Conservation (phyloP, 2,888 invertebrate genomes). For the Sphecodes monilicornis region DNA sequence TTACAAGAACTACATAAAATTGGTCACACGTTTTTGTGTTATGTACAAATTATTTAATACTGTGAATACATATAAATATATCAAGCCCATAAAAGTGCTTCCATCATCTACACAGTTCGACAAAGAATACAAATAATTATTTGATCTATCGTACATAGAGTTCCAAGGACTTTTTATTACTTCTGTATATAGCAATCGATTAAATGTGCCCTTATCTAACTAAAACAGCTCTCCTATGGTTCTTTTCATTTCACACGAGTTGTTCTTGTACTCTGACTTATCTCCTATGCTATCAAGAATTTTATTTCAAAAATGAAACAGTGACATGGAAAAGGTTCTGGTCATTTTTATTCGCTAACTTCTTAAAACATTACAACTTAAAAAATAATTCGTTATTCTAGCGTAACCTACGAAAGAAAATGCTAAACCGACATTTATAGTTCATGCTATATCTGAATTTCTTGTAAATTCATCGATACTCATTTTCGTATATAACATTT, state of each 20-base stretch:
- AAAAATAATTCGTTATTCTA: slow-evolving; percentile 77
- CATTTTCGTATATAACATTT: slow-evolving; percentile 27
- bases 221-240: slow-evolving; percentile 44
- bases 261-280: slow-evolving; percentile 59
- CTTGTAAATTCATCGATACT: slow-evolving; percentile 31
- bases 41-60: slow-evolving; percentile 81
- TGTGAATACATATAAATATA: slow-evolving; percentile 77
- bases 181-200: slow-evolving; percentile 37
- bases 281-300: slow-evolving; percentile 56
- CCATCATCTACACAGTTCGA: slow-evolving; percentile 69
- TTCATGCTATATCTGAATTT: slow-evolving; percentile 50
- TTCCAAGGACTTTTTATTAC: slow-evolving; percentile 41
- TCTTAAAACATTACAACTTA: slow-evolving; percentile 83
- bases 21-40: slow-evolving; percentile 68
- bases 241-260: slow-evolving; percentile 47
- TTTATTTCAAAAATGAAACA: slow-evolving; percentile 75
- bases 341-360: slow-evolving; percentile 83
- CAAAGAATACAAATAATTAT: slow-evolving; percentile 68
- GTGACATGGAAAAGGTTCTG: slow-evolving; percentile 80
- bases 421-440: slow-evolving; percentile 62
- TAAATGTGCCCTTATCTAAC: slow-evolving; percentile 55
- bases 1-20: slow-evolving; percentile 70
- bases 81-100: slow-evolving; percentile 57
- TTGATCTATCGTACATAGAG: slow-evolving; percentile 56
- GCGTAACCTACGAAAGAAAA: slow-evolving; percentile 78